phyloP scores from a whole-genome alignment of 2,888 invertebrate species.

The Ctena decussata region DNA sequence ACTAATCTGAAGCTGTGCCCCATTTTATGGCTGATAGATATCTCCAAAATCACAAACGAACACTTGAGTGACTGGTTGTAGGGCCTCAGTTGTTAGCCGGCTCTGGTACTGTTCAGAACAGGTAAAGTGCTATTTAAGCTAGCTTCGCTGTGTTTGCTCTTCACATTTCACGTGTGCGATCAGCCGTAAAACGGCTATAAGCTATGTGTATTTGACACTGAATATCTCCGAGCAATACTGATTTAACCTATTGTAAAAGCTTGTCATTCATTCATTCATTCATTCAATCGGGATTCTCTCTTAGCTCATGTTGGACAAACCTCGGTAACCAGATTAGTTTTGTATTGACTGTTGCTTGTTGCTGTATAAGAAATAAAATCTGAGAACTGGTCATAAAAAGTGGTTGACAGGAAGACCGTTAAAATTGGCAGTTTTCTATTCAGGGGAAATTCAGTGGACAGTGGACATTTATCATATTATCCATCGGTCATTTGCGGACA shows the following conservation, averaged over 20 bases:
- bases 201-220: constrained; percentile 32
- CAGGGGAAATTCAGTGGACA: constrained; percentile 10
- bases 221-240: neutral
- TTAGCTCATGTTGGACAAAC: neutral
- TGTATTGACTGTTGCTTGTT: neutral
- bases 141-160: constrained; percentile 53
- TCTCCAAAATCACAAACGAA: neutral
- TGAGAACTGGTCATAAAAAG: neutral
- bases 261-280: constrained; percentile 2
- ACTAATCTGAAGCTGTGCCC: too few species aligned
- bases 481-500: neutral
- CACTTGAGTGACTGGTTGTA: neutral
- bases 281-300: neutral
- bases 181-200: constrained; percentile 53
- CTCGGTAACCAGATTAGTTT: neutral
- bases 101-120: neutral
- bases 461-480: constrained; percentile 8
- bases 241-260: constrained; percentile 6
- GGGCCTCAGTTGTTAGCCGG: neutral
- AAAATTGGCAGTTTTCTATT: constrained; percentile 7
- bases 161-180: constrained; percentile 48
- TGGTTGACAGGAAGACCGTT: neutral
- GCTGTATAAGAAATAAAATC: neutral
- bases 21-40: neutral
- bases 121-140: constrained; percentile 15